Percentiles rank a stretch among this genome's conserved stretches.
Evolutionary conservation across 2,888 invertebrate species (phyloP).

Genomic region (Drosophila paracracens): DNA sequence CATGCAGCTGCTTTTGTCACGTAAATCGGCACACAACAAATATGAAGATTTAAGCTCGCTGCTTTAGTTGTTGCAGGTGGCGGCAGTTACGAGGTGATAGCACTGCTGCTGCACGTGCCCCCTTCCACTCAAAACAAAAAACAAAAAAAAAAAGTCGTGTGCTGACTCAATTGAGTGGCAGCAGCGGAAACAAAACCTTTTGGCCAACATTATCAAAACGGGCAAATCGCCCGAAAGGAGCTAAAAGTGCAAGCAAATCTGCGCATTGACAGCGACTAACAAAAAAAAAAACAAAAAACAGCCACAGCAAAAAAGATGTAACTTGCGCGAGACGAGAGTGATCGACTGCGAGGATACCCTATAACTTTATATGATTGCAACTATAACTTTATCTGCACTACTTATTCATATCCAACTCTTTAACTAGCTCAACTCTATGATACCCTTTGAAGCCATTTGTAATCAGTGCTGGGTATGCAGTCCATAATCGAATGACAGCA

Average conservation of each 20-base stretch:
- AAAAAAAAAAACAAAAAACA: conserved; percentile 1
- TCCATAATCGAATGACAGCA: conserved; percentile 48
- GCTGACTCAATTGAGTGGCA: conserved; percentile 56
- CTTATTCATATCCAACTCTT: not conserved
- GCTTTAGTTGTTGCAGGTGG: conserved; percentile 37
- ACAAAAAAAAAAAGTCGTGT: conserved; percentile 32
- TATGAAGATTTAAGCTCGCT: conserved; percentile 53
- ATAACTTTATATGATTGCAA: too few species aligned
- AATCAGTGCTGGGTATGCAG: conserved; percentile 5
- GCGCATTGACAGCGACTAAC: conserved; percentile 28
- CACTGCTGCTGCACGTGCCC: conserved; percentile 25
- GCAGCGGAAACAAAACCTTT: conserved; percentile 49
- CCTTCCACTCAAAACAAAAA: not conserved
- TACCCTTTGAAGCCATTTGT: not conserved
- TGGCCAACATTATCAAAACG: conserved; percentile 32
- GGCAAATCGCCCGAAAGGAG: conserved; percentile 8
- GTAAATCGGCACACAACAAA: conserved; percentile 64
- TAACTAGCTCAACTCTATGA: not conserved
- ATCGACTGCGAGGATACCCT: conserved; percentile 4
- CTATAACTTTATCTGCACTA: not conserved
- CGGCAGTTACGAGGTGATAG: conserved; percentile 47
- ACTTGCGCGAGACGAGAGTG: not conserved
- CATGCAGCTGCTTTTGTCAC: conserved; percentile 52
- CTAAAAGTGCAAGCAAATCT: conserved; percentile 24
- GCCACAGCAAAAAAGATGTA: not conserved